Conservation (phyloP, 2,888 invertebrate species). For the Balanococcus diminutus region DNA sequence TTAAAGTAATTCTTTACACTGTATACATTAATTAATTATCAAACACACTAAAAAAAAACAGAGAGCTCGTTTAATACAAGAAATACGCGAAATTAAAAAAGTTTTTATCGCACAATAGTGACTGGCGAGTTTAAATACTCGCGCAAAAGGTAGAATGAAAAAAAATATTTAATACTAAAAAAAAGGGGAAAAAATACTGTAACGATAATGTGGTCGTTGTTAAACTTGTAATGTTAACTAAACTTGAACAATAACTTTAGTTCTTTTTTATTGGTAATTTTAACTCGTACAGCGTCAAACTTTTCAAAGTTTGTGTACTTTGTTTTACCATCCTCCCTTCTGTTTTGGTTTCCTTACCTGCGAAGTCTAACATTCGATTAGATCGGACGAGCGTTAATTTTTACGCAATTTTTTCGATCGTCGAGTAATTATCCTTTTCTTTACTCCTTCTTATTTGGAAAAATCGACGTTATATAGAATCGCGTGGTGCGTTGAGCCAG, state of each 20-base stretch:
- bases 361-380: not conserved
- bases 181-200: not conserved
- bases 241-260: constrained; percentile 33
- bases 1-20: constrained; percentile 17
- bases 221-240: constrained; percentile 42
- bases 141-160: not conserved
- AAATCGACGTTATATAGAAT: not conserved
- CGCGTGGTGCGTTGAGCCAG: not conserved
- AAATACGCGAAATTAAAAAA: constrained; percentile 36
- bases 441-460: not conserved
- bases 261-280: constrained; percentile 42
- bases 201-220: constrained; percentile 33
- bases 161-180: constrained; percentile 33
- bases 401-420: not conserved
- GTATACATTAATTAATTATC: constrained; percentile 17
- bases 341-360: not conserved
- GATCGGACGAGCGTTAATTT: not conserved
- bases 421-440: not conserved
- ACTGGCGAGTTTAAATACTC: constrained; percentile 20
- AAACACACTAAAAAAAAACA: not conserved
- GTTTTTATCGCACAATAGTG: constrained; percentile 25
- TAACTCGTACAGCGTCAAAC: constrained; percentile 22
- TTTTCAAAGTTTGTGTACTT: constrained; percentile 17
- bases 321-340: not conserved
- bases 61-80: constrained; percentile 1